phyloP scores from a whole-genome alignment of 1,140 invertebrate species.

The Drosophila novamexicana region DNA sequence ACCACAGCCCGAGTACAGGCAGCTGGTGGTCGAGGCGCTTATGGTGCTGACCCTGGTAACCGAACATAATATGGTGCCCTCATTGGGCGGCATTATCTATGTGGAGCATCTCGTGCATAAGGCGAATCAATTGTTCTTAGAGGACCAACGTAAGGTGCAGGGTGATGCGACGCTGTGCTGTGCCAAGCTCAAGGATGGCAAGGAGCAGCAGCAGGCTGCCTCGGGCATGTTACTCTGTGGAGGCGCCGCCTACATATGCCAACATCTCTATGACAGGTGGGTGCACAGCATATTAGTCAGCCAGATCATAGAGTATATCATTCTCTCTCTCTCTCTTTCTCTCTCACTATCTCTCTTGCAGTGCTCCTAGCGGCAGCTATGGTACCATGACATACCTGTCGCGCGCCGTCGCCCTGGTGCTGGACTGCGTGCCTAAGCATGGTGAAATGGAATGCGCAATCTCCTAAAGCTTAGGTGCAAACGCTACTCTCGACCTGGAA shows the following conservation, averaged over 20 bases:
- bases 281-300: background rate
- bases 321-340: background rate
- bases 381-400: constrained; percentile 99
- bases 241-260: constrained; percentile 97
- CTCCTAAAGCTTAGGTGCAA: constrained; percentile 84
- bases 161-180: constrained; percentile 97
- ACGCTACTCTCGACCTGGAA: constrained; percentile 38
- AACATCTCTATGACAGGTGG: constrained; percentile 96
- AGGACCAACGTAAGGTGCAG: constrained; percentile 94
- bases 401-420: constrained; percentile 90
- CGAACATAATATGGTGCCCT: constrained; percentile 92
- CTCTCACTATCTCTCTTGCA: constrained; percentile 6
- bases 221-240: constrained; percentile 91
- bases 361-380: constrained; percentile 97
- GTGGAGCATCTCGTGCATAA: constrained; percentile 97
- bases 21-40: constrained; percentile 98
- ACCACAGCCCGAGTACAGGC: constrained; percentile 98
- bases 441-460: constrained; percentile 92
- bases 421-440: constrained; percentile 91
- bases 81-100: constrained; percentile 93
- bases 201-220: constrained; percentile 86
- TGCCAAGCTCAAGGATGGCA: constrained; percentile 89
- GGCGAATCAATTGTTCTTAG: constrained; percentile 97
- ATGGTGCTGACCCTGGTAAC: constrained; percentile 97
- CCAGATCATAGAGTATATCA: background rate